Conservation (phyloP, 2,888 invertebrate genomes). For the Ectemnius cavifrons region DNA sequence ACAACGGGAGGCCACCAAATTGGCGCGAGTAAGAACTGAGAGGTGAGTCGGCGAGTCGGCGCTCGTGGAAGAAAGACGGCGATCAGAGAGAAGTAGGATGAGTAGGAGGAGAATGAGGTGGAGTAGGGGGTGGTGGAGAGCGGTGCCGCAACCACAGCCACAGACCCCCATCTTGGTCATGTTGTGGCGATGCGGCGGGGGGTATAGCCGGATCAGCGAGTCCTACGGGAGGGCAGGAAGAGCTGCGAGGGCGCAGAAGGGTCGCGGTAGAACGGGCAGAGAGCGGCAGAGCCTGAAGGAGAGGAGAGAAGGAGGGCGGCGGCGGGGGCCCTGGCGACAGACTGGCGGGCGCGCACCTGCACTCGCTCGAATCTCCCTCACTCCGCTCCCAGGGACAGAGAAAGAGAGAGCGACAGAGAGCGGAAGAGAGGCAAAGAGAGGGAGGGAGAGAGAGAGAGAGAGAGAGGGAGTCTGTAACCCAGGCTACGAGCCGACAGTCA, state of each 20-base stretch:
- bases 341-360: slow-evolving; percentile 77
- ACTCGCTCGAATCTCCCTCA: slow-evolving; percentile 58
- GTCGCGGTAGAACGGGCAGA: slow-evolving; percentile 43
- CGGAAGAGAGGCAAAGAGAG: no score
- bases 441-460: no score
- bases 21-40: no score
- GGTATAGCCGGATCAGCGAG: slow-evolving; percentile 52
- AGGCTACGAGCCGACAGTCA: slow-evolving; percentile 65
- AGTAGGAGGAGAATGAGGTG: slow-evolving; percentile 12
- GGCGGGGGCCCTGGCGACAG: slow-evolving; percentile 73
- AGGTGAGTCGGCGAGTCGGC: no score
- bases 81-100: not conserved
- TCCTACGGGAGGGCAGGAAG: slow-evolving; percentile 37
- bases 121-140: slow-evolving; percentile 16
- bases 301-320: slow-evolving; percentile 10
- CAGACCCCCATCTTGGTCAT: slow-evolving; percentile 43
- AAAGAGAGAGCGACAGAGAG: not conserved
- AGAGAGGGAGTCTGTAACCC: slow-evolving; percentile 30
- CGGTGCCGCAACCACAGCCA: slow-evolving; percentile 34
- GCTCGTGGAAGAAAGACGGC: not conserved
- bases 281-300: slow-evolving; percentile 29
- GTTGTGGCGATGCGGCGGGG: slow-evolving; percentile 37
- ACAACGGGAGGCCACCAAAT: not conserved
- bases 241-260: slow-evolving; percentile 38
- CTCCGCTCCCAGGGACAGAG: not conserved